phyloP scores from a whole-genome alignment of 2,797 vertebrate species.

The Eutrigla gurnardus region DNA sequence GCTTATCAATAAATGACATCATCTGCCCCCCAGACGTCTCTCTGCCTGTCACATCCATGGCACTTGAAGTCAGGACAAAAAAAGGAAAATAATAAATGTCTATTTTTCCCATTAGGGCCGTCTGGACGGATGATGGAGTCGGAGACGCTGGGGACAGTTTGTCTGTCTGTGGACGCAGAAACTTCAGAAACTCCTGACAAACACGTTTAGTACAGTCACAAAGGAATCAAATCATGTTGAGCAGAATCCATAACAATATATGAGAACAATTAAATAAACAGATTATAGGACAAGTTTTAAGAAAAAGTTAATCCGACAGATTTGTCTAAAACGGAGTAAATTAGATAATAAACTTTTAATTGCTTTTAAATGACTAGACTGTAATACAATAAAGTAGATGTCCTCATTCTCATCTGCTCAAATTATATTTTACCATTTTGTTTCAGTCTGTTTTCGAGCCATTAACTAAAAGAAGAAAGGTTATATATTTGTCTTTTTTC shows the following conservation, averaged over 20 bases:
- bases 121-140: slow-evolving; percentile 44
- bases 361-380: not conserved
- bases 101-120: slow-evolving; percentile 56
- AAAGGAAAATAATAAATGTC: slow-evolving; percentile 30
- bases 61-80: slow-evolving; percentile 28
- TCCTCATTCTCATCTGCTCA: not conserved
- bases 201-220: not conserved
- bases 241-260: no score
- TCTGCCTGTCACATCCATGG: slow-evolving; percentile 61
- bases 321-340: not conserved
- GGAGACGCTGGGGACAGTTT: slow-evolving; percentile 45
- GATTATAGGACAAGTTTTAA: no score
- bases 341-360: not conserved
- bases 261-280: no score
- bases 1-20: slow-evolving; percentile 80
- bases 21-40: slow-evolving; percentile 69
- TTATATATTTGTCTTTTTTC: not conserved
- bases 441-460: not conserved
- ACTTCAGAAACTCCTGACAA: slow-evolving; percentile 12
- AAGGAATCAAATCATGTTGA: not conserved
- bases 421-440: not conserved
- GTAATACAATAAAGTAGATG: not conserved
- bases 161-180: slow-evolving; percentile 40
- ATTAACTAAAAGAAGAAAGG: not conserved
- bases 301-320: not conserved